These are phyloP conservation scores for Bombycilla garrulus DNA, from an alignment of 2,113 vertebrate genomes.

Conservation along the genomic window DNA sequence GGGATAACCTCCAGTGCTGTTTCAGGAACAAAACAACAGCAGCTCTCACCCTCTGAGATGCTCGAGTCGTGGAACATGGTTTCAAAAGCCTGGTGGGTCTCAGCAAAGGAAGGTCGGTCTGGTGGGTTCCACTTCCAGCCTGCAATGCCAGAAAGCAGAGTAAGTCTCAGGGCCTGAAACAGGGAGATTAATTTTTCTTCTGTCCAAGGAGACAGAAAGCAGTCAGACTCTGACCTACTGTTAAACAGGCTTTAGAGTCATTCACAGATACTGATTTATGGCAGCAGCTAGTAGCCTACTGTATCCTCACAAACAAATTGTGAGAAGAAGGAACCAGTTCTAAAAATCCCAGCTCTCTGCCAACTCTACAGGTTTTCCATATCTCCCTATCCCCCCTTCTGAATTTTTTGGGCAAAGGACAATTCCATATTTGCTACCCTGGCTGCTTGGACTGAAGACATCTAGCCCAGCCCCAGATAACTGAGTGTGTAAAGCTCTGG, in stretches of 20 bases:
- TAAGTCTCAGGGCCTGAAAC: neutral
- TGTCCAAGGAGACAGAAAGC: neutral
- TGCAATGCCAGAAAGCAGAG: conserved; percentile 39
- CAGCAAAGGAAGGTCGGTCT: conserved; percentile 93
- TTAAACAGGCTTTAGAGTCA: neutral
- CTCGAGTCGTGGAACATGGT: conserved; percentile 99
- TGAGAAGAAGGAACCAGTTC: neutral
- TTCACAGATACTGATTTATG: neutral
- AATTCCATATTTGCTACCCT: neutral
- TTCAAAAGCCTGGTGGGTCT: conserved; percentile 97
- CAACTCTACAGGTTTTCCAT: neutral
- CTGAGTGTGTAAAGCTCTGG: neutral
- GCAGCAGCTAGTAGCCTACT: neutral
- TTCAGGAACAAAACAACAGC: neutral
- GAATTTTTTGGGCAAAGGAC: neutral
- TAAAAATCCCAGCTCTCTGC: neutral
- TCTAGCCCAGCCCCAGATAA: neutral
- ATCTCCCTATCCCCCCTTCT: neutral
- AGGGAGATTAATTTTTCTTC: neutral
- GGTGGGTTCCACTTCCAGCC: conserved; percentile 98
- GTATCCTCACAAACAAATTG: neutral
- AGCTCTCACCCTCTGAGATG: conserved; percentile 90
- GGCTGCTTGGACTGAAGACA: neutral
- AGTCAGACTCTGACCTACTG: neutral
- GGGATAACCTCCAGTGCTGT: neutral